A percentile compares a stretch with the other conserved stretches of the same genome.
Conservation (phyloP, 2,888 invertebrate genomes). For the Bugulina stolonifera region DNA sequence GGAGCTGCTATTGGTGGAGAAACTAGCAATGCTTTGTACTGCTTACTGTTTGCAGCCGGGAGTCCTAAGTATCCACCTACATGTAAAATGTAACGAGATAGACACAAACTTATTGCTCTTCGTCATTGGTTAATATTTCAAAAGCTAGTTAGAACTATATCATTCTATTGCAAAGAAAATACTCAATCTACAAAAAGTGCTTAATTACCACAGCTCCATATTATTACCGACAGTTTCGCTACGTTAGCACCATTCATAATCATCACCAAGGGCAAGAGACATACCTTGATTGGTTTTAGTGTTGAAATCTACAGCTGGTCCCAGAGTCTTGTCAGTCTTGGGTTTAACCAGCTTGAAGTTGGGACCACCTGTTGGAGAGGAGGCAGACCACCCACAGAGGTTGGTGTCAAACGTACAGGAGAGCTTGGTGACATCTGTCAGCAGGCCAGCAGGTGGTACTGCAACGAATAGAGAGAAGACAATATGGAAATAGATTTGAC, state of each 20-base stretch:
- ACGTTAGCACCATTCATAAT: no score
- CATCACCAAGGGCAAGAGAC: no score
- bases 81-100: no score
- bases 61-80: conserved; percentile 17
- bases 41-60: background rate
- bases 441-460: background rate
- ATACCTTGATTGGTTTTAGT: background rate
- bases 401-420: conserved; percentile 35
- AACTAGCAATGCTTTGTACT: background rate
- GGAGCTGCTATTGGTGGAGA: background rate
- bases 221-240: no score
- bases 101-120: no score
- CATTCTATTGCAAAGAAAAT: background rate
- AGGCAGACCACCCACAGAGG: conserved; percentile 37
- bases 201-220: no score
- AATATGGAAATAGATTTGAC: no score
- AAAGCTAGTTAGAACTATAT: background rate
- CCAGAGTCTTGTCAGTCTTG: background rate
- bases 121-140: background rate
- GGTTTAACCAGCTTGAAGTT: background rate
- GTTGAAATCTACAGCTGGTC: conserved; percentile 1
- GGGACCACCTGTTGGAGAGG: background rate
- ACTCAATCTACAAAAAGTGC: no score
- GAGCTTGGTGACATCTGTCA: conserved; percentile 2
- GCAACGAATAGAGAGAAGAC: no score